Percentiles rank a stretch among this genome's conserved stretches.
Conservation (phyloP, 2,113 vertebrate species). For the Recurvirostra avosetta region DNA sequence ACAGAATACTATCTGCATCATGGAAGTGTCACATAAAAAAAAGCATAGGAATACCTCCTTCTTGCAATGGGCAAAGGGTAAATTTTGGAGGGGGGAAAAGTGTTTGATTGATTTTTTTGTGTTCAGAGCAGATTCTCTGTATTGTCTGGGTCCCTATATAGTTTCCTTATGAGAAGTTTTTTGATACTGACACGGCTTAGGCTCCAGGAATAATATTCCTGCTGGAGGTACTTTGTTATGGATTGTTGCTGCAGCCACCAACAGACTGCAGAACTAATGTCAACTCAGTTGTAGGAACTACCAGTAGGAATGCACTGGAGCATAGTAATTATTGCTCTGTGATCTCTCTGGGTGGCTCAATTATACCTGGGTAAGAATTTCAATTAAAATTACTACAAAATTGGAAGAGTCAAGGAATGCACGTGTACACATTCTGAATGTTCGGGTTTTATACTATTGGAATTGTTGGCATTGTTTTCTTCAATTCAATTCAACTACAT, state of each 20-base stretch:
- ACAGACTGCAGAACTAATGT: not conserved
- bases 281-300: not conserved
- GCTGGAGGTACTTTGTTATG: not conserved
- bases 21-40: not conserved
- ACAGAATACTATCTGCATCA: not conserved
- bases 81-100: rapidly evolving
- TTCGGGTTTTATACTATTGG: not conserved
- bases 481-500: not conserved
- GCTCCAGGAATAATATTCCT: not conserved
- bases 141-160: not conserved
- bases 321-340: not conserved
- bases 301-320: not conserved
- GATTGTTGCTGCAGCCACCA: not conserved
- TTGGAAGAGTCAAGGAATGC: not conserved
- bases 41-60: not conserved
- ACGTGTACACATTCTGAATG: not conserved
- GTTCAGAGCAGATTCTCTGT: not conserved
- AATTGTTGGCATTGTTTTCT: not conserved
- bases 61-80: not conserved
- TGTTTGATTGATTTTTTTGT: not conserved
- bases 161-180: not conserved
- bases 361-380: not conserved
- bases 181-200: not conserved
- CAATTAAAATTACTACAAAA: not conserved
- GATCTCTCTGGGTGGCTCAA: not conserved